Percentiles rank a stretch among this genome's conserved stretches.
These are phyloP conservation scores for Triops longicaudatus DNA, from an alignment of 1,140 invertebrate genomes.

Conservation along the genomic window DNA sequence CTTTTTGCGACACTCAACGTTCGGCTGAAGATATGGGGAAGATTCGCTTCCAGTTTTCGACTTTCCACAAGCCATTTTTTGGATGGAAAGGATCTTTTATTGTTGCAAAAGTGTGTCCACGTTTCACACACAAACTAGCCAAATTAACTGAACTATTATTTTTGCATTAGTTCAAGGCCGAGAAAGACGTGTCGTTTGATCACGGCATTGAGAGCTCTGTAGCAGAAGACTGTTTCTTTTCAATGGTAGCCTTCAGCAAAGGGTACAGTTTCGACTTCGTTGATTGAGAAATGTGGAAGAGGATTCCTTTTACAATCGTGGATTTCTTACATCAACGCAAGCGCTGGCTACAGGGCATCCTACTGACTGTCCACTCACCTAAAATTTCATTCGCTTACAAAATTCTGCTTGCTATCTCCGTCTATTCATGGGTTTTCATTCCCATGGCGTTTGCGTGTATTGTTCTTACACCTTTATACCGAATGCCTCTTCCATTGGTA, in stretches of 20 bases:
- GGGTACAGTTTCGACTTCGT: constrained; percentile 86
- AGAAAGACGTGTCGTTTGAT: constrained; percentile 85
- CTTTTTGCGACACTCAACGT: constrained; percentile 88
- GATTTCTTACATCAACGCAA: constrained; percentile 94
- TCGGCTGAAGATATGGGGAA: constrained; percentile 97
- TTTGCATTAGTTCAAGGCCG: constrained; percentile 66
- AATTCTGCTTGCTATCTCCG: constrained; percentile 72
- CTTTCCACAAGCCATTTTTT: constrained; percentile 90
- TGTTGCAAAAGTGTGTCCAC: constrained; percentile 66
- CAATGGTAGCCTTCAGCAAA: constrained; percentile 78
- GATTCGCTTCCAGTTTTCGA: constrained; percentile 79
- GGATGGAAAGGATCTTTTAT: constrained; percentile 97
- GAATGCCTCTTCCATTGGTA: constrained; percentile 35
- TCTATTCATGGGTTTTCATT: constrained; percentile 92
- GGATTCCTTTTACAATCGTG: constrained; percentile 87
- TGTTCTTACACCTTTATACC: constrained; percentile 61
- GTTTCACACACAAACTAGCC: not conserved
- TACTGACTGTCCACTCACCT: constrained; percentile 84
- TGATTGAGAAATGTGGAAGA: constrained; percentile 96
- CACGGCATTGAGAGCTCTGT: constrained; percentile 91
- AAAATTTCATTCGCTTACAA: constrained; percentile 65
- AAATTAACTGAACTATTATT: not conserved
- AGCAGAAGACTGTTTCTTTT: constrained; percentile 96
- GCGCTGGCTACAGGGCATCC: constrained; percentile 86
- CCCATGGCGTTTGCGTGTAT: constrained; percentile 85